Conservation (phyloP, 2,797 vertebrate genomes). For the Telmatherina bonti region DNA sequence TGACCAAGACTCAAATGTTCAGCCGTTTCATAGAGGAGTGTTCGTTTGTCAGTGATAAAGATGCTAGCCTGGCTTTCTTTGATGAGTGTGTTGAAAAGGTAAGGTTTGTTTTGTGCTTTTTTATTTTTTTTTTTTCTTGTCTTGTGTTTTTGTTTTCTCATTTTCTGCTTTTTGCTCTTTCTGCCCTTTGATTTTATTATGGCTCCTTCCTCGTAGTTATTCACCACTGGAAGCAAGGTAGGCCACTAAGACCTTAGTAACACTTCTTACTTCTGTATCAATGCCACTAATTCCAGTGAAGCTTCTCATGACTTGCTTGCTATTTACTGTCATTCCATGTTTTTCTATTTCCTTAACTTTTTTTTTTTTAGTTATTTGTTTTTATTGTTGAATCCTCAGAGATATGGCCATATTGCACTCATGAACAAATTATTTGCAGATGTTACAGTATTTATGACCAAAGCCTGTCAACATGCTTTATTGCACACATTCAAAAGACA, state of each 20-base stretch:
- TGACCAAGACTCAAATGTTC: slow-evolving; percentile 99
- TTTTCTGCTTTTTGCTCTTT: slow-evolving; percentile 43
- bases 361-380: not conserved
- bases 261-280: not conserved
- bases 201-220: slow-evolving; percentile 77
- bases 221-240: slow-evolving; percentile 82
- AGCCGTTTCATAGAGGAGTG: slow-evolving; percentile 99
- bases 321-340: not conserved
- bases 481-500: slow-evolving; percentile 41
- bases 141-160: slow-evolving; percentile 8
- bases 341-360: no score
- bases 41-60: slow-evolving; percentile 99
- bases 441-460: slow-evolving; percentile 46
- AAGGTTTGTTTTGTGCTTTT: slow-evolving; percentile 64
- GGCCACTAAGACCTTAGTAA: slow-evolving; percentile 30
- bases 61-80: slow-evolving; percentile 97
- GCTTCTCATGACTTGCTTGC: not conserved
- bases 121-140: not conserved
- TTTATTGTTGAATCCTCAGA: not conserved
- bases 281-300: not conserved
- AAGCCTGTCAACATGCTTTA: slow-evolving; percentile 43
- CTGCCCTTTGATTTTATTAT: slow-evolving; percentile 48
- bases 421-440: slow-evolving; percentile 7
- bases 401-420: slow-evolving; percentile 20
- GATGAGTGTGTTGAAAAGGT: slow-evolving; percentile 99